phyloP scores from a whole-genome alignment of 2,888 invertebrate species.

The Drosophila cracens region DNA sequence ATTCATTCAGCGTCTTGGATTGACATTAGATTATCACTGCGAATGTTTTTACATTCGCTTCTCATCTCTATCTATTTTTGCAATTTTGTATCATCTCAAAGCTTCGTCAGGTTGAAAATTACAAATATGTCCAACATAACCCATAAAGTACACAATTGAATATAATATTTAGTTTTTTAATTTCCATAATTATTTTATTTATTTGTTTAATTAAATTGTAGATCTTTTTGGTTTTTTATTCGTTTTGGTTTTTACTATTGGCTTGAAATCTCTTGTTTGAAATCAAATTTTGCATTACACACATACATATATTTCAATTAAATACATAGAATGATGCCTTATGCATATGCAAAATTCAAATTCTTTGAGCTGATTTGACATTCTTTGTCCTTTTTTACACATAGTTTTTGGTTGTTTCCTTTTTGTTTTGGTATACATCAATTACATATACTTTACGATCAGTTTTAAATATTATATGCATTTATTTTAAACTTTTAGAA shows the following conservation, averaged over 20 bases:
- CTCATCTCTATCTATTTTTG: neutral
- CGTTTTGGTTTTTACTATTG: conserved; percentile 20
- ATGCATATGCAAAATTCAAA: conserved; percentile 44
- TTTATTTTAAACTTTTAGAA: conserved; percentile 32
- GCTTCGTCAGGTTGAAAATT: neutral
- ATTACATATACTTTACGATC: conserved; percentile 52
- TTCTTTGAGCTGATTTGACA: conserved; percentile 43
- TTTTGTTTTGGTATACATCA: conserved; percentile 64
- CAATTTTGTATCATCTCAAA: neutral
- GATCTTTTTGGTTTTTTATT: conserved; percentile 21
- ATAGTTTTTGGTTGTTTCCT: conserved; percentile 29
- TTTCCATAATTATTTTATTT: conserved; percentile 72
- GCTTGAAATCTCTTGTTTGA: conserved; percentile 30
- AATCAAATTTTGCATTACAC: conserved; percentile 57
- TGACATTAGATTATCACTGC: neutral
- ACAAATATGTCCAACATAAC: neutral
- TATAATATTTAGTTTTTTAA: conserved; percentile 30
- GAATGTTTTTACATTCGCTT: neutral
- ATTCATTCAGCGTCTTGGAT: neutral
- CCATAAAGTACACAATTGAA: neutral
- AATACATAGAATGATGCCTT: conserved; percentile 52
- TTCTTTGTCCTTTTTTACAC: conserved; percentile 47
- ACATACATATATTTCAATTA: conserved; percentile 27
- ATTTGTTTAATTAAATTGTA: conserved; percentile 65
- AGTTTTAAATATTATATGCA: conserved; percentile 38